Conservation (phyloP, 2,888 invertebrate species). For the Tribolium freemani region DNA sequence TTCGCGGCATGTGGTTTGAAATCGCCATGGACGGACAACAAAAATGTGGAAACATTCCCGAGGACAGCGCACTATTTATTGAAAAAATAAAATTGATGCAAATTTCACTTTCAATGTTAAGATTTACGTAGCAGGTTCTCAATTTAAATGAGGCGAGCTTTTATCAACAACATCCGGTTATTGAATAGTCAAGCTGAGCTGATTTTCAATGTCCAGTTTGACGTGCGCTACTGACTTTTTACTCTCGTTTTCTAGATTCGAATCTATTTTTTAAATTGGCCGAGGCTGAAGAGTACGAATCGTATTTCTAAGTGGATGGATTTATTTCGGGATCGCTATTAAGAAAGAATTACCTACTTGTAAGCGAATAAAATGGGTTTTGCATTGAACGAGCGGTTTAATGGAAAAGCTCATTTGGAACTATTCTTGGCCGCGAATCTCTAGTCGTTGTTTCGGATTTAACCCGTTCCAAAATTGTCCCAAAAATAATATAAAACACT, state of each 20-base stretch:
- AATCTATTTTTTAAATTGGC: background rate
- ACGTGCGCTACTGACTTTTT: slow-evolving; percentile 45
- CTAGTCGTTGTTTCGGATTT: slow-evolving; percentile 47
- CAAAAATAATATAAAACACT: slow-evolving; percentile 55
- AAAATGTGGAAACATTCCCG: slow-evolving; percentile 26
- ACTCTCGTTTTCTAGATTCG: background rate
- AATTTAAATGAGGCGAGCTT: slow-evolving; percentile 52
- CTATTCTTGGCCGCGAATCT: slow-evolving; percentile 45
- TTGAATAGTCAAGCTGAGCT: slow-evolving; percentile 49
- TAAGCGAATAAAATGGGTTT: slow-evolving; percentile 5
- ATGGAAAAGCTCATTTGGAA: slow-evolving; percentile 38
- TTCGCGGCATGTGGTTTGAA: slow-evolving; percentile 22
- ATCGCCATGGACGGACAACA: slow-evolving; percentile 17
- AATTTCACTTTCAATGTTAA: slow-evolving; percentile 57
- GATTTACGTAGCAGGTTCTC: slow-evolving; percentile 57
- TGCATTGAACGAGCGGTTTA: slow-evolving; percentile 12
- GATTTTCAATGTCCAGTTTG: slow-evolving; percentile 22
- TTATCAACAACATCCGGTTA: slow-evolving; percentile 54
- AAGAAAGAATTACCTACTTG: background rate
- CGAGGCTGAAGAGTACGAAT: background rate
- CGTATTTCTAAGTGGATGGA: background rate
- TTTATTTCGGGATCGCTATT: background rate
- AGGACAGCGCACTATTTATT: slow-evolving; percentile 13
- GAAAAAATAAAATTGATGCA: slow-evolving; percentile 55
- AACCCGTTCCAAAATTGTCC: slow-evolving; percentile 53